Conservation (phyloP, 2,888 invertebrate species). For the Callinectes sapidus region DNA sequence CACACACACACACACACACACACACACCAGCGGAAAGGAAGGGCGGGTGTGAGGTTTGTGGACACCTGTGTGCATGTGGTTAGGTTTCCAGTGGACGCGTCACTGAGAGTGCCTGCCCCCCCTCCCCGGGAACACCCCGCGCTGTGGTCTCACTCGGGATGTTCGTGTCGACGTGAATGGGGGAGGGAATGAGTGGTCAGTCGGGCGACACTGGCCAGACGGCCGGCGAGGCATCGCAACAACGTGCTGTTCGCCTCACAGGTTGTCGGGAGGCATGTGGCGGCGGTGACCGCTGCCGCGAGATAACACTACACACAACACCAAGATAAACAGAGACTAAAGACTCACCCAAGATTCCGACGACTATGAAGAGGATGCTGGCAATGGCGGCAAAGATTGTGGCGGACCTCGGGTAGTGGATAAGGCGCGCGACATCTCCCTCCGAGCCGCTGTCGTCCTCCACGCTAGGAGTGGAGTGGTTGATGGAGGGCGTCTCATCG, state of each 20-base stretch:
- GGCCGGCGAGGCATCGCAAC: not conserved
- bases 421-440: slow-evolving; percentile 36
- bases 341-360: slow-evolving; percentile 86
- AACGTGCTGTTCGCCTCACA: not conserved
- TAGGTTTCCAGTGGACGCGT: not conserved
- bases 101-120: not conserved
- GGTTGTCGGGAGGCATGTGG: not conserved
- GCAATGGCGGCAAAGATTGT: slow-evolving; percentile 87
- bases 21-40: not conserved
- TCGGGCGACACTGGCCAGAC: slow-evolving; percentile 16
- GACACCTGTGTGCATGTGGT: slow-evolving; percentile 14
- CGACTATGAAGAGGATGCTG: slow-evolving; percentile 86
- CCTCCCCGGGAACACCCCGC: not conserved
- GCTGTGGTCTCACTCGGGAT: slow-evolving; percentile 6
- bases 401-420: slow-evolving; percentile 83
- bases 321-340: not conserved
- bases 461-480: not conserved
- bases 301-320: not conserved
- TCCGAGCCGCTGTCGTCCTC: not conserved
- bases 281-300: not conserved
- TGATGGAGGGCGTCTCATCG: not conserved
- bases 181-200: slow-evolving; percentile 12
- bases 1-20: not conserved
- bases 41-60: not conserved
- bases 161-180: slow-evolving; percentile 22